These are phyloP conservation scores for Potamilus streckersoni DNA, from an alignment of 1,140 invertebrate genomes.

Conservation along the genomic window DNA sequence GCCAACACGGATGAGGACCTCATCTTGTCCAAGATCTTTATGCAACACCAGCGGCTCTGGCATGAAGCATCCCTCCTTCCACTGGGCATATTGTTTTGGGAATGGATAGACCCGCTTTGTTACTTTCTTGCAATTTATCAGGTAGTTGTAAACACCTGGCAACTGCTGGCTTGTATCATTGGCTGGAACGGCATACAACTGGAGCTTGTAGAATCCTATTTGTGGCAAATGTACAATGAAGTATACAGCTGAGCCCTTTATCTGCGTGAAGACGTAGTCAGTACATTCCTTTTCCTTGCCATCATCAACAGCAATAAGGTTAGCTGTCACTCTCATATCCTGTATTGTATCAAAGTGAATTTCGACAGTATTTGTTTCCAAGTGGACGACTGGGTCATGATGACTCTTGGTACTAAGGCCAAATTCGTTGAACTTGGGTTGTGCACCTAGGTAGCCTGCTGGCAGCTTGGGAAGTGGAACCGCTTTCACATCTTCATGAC, in stretches of 20 bases:
- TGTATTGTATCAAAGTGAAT: constrained; percentile 51
- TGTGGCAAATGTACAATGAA: constrained; percentile 58
- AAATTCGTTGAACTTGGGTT: constrained; percentile 62
- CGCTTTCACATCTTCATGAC: constrained; percentile 59
- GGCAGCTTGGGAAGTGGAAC: constrained; percentile 63
- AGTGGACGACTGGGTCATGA: constrained; percentile 63
- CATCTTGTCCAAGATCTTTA: constrained; percentile 31
- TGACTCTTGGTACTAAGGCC: constrained; percentile 60
- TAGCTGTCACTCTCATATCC: constrained; percentile 63
- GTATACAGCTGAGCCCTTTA: constrained; percentile 45
- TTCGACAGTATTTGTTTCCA: constrained; percentile 56
- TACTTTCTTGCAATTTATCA: constrained; percentile 60
- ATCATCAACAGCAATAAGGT: constrained; percentile 56
- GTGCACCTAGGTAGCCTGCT: constrained; percentile 64
- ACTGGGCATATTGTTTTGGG: constrained; percentile 67
- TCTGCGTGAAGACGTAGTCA: constrained; percentile 64
- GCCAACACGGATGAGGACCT: constrained; percentile 52
- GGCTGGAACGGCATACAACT: constrained; percentile 65
- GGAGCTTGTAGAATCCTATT: constrained; percentile 65
- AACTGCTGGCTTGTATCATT: constrained; percentile 60
- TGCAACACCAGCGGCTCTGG: constrained; percentile 49
- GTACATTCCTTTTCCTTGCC: constrained; percentile 56
- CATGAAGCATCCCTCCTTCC: constrained; percentile 68
- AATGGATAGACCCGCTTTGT: constrained; percentile 40
- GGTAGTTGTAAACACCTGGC: constrained; percentile 67